Evolutionary conservation across 2,888 invertebrate genomes (phyloP), one percentile per base, ranked within the genome.

Genomic region (Thymelicus sylvestris): DNA sequence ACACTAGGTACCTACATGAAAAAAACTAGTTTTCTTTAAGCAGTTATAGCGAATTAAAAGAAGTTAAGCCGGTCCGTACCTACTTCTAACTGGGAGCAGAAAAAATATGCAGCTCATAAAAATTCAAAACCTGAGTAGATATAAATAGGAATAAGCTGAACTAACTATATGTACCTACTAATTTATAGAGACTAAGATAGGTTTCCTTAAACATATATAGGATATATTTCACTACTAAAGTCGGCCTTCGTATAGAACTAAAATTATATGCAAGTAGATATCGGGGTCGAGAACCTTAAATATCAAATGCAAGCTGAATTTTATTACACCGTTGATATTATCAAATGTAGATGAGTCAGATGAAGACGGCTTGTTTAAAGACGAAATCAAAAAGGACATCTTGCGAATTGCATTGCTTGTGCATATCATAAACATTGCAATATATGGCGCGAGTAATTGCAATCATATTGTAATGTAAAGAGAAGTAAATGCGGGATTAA

Each of bases 291-390:
- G n/a, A 38, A 48, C 50, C 65, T 65, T 52, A 41, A 63, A 65
- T 65, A 70, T 41, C 38, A 60, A 65, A 60, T 44, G 59, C 50
- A 70, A 59, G 38, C 65, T 44, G 41, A 60, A 50, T 70, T 69
- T 65, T 70, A 69, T 64, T 69, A 59, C 15, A 39, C 24, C 15
- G 59, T 31, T 65, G 70, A 70, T 70, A 39, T 8, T 60, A 70
- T 70, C 65, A 65, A 47, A 69, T 59, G 24, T 38, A 64, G 57
- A 48, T 69, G 69, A 69, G 31, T 69, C 69, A 69, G 69, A 13
- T 41, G 60, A 13, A 41, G 60, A 47, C 48, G 64, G 64, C 39
- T 38, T 19, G 47, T 57, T 69, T 44, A 64, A 69, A 69, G 57
- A 39, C 19, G 12, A 0, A 48, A 69, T 69, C 69, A 39, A n/a